Evolutionary conservation across 2,888 invertebrate genomes (phyloP).

Genomic region (Fabriciana adippe): DNA sequence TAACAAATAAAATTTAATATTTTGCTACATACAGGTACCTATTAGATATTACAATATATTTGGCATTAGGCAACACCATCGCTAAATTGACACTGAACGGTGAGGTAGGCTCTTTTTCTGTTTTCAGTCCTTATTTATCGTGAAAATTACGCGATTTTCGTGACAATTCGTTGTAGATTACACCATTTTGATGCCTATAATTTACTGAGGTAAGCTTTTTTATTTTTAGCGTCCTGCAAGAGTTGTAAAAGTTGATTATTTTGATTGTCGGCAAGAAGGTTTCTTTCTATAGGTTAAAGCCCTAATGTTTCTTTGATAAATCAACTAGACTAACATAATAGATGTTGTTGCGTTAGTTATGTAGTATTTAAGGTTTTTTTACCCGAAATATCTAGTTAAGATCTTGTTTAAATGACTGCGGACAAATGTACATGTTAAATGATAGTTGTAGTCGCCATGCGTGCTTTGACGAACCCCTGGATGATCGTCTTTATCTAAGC

Average conservation of each 20-base stretch:
- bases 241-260: conserved; percentile 47
- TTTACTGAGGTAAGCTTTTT: conserved; percentile 70
- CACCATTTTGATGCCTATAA: conserved; percentile 76
- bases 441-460: conserved; percentile 64
- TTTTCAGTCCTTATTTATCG: conserved; percentile 78
- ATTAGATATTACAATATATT: not conserved
- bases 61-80: conserved; percentile 54
- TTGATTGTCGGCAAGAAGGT: conserved; percentile 69
- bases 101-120: conserved; percentile 82
- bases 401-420: not conserved
- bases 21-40: no score
- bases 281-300: conserved; percentile 71
- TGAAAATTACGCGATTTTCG: conserved; percentile 72
- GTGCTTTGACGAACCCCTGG: conserved; percentile 60
- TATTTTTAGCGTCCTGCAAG: conserved; percentile 1
- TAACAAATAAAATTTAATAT: no score
- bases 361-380: conserved; percentile 1
- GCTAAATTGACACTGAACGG: conserved; percentile 77
- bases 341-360: conserved; percentile 10
- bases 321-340: conserved; percentile 26
- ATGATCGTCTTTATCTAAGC: conserved; percentile 24
- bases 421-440: conserved; percentile 20
- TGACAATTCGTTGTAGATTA: conserved; percentile 64
- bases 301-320: conserved; percentile 46
- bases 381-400: conserved; percentile 6